Evolutionary conservation across 2,888 invertebrate genomes (phyloP), one percentile per base, ranked within the genome.

Genomic region (Cecidostiba fungosa): DNA sequence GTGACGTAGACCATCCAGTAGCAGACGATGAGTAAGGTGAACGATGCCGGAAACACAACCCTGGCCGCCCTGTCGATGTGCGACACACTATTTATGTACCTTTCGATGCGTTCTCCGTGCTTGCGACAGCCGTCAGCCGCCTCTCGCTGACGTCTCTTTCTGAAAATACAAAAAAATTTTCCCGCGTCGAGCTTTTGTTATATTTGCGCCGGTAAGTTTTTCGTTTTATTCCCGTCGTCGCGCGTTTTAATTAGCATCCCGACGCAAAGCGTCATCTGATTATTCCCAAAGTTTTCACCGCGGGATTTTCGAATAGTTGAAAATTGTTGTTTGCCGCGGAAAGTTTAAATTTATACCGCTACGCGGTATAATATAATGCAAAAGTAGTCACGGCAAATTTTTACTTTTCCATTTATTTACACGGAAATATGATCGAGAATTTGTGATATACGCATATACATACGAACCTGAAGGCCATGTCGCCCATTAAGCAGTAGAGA

Each of bases 1-100:
- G 96, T 96, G 23, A 96, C 96, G 92, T 97, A 98, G 59, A 96
- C 95, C 92, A 97, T 94, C 98, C 98, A 99, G 93, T 99, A 99
- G 91, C 97, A 96, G 80, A 98, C 94, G 92, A 98, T 98, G 87
- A 98, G 96, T 0, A 97, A 93, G 0, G 96, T 96, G 92, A 98
- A 98, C 0, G 97, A 97, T 16, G 97, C 96, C 3, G 98, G 98
- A 92, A 98, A 97, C 76, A 97, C 94, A 76, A 97, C 94, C 76
- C 98, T 94, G 0, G 98, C 97, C 0, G 97, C 96, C 89, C 96
- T 95, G 94, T 98, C 98, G 90, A 98, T 98, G 91, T 96, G 94
- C 0, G 97, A 98, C 8, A 98, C 98, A 92, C 97, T 98, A 94
- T 98, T 98, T 87, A 97, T 96, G 91, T 97, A 96, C 54, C 96